Evolutionary conservation across 2,113 vertebrate genomes (phyloP), one percentile per base, ranked within the genome.

Genomic region (Xerus inauris): DNA sequence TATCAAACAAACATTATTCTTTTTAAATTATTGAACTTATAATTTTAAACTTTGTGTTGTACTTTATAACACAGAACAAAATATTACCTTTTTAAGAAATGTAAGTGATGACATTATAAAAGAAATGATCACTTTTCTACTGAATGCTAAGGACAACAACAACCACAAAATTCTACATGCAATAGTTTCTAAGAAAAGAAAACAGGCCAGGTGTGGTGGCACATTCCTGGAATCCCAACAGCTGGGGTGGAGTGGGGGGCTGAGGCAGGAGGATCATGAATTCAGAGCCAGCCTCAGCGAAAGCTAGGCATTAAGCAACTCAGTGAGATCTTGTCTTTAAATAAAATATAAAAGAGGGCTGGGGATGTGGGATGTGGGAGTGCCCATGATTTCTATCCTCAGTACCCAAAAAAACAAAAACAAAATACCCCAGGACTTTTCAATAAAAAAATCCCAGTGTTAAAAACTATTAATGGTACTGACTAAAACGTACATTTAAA

Each of bases 21-120:
- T 83, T 72, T 76, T 69, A 72, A 87, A 69, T 22, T 2, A 2
- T 0, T 88, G 93, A 45, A 93, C 72, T 67, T 28, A 73, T 87
- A 77, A 95, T 97, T 97, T 95, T 91, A 94, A 94, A 95, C 49
- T 87, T 57, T 89, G 73, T 77, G 93, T 93, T 95, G 95, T 71
- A 87, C 5, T 47, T 17, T 89, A 71, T n/a, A 91, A 76, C 69
- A 96, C 72, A 96, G 95, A 93, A 91, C 67, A 87, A 30, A 95
- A 65, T 85, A 97, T 94, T 96, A 93, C 81, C 65, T 94, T 97
- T 83, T 90, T 93, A n/a, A 45, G 83, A 95, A 93, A 94, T 73
- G 84, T 75, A 76, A 92, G 94, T 87, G 12, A 81, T 20, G 35
- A 80, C 45, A 32, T n/a, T n/a, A 54, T 17, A 76, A 86, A 77